Evolutionary conservation across 2,113 vertebrate genomes (phyloP).

Genomic region (Forbesichthys agassizii): DNA sequence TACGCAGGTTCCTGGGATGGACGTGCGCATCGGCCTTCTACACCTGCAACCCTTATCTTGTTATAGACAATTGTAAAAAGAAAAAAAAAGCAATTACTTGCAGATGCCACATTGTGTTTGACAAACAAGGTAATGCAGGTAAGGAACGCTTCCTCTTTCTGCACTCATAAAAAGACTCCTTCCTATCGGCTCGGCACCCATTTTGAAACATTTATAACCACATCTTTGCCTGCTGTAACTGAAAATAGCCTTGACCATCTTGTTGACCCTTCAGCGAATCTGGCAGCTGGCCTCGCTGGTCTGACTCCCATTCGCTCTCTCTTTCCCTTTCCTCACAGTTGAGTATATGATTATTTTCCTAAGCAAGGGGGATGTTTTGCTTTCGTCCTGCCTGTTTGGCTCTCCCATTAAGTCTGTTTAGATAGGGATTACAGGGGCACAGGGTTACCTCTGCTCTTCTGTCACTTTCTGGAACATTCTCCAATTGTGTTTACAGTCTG

Average conservation of each 20-base stretch:
- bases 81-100: constrained; percentile 59
- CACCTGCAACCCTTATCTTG: constrained; percentile 44
- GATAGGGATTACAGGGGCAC: constrained; percentile 20
- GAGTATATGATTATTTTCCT: too few relatives aligned
- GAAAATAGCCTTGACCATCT: constrained; percentile 22
- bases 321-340: too few relatives aligned
- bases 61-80: constrained; percentile 47
- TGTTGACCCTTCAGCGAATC: too few relatives aligned
- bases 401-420: constrained; percentile 37
- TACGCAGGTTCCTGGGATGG: constrained; percentile 34
- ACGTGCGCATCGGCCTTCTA: constrained; percentile 40
- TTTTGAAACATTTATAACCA: constrained; percentile 49
- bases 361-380: too few relatives aligned
- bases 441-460: constrained; percentile 12
- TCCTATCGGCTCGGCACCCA: neutral
- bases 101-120: constrained; percentile 35
- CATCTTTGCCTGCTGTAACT: neutral
- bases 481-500: constrained; percentile 51
- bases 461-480: constrained; percentile 28
- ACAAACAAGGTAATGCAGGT: constrained; percentile 47
- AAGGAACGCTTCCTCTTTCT: constrained; percentile 3
- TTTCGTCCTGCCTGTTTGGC: too few relatives aligned
- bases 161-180: constrained; percentile 1
- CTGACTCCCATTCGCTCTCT: too few relatives aligned
- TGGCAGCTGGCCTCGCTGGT: too few relatives aligned